Conservation (phyloP, 1,140 invertebrate genomes). For the Scaptomyza hsui region DNA sequence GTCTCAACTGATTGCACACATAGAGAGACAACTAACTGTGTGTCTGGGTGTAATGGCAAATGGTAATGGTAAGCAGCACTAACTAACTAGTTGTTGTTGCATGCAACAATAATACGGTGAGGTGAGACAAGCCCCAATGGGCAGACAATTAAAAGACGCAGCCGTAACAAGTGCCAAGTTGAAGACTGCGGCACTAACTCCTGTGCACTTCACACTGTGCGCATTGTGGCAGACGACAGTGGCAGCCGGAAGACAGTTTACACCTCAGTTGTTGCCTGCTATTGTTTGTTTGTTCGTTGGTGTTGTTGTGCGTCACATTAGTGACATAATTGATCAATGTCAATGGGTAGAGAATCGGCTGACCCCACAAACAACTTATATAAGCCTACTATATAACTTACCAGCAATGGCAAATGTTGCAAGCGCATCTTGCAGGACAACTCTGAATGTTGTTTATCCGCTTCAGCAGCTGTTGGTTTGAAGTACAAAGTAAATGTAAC, state of each 20-base stretch:
- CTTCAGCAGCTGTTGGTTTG: constrained; percentile 21
- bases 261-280: constrained; percentile 52
- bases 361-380: constrained; percentile 17
- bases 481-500: not conserved
- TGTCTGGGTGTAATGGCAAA: not conserved
- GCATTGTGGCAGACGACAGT: constrained; percentile 23
- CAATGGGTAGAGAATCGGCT: constrained; percentile 34
- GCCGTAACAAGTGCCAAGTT: constrained; percentile 72
- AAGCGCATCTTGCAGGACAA: constrained; percentile 58
- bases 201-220: constrained; percentile 43
- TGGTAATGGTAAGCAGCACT: constrained; percentile 11
- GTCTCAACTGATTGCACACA: constrained; percentile 22
- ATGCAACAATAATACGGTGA: constrained; percentile 39
- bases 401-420: constrained; percentile 65
- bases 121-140: constrained; percentile 25
- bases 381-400: constrained; percentile 38
- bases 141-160: constrained; percentile 55
- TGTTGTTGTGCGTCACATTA: constrained; percentile 22
- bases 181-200: constrained; percentile 26
- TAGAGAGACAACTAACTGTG: not conserved
- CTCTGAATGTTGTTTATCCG: constrained; percentile 31
- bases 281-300: constrained; percentile 17
- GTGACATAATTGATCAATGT: constrained; percentile 79
- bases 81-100: constrained; percentile 45
- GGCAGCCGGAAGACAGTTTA: constrained; percentile 69